A percentile compares a stretch with the other conserved stretches of the same genome.
phyloP scores from a whole-genome alignment of 2,113 vertebrate species.

The Petaurus breviceps region DNA sequence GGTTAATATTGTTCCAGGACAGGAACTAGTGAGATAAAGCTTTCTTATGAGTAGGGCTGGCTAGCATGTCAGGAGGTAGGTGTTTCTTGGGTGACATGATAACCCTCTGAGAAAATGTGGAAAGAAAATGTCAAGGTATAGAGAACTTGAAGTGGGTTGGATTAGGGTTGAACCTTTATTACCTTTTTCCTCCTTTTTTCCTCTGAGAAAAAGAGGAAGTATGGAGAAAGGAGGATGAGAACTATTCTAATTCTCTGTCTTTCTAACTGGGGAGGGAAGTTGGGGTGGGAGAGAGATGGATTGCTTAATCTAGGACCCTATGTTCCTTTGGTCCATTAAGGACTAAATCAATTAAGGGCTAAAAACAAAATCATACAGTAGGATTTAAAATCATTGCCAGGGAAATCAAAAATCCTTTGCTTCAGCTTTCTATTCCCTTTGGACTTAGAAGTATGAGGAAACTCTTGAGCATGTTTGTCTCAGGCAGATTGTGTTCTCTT shows the following conservation, averaged over 20 bases:
- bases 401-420: not conserved
- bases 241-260: not conserved
- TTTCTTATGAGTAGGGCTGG: not conserved
- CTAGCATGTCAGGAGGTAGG: not conserved
- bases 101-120: not conserved
- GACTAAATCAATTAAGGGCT: not conserved
- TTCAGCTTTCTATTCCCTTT: slow-evolving; percentile 7
- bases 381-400: not conserved
- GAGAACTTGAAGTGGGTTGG: slow-evolving; percentile 12
- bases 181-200: not conserved
- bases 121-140: not conserved
- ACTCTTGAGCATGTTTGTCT: not conserved
- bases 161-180: not conserved
- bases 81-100: not conserved
- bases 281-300: not conserved
- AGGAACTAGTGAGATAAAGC: not conserved
- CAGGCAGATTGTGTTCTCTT: slow-evolving; percentile 17
- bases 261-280: not conserved
- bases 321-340: not conserved
- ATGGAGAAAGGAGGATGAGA: not conserved
- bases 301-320: not conserved
- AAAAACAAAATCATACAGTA: not conserved
- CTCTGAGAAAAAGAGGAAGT: not conserved
- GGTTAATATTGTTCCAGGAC: not conserved
- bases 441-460: slow-evolving; percentile 38